Evolutionary conservation across 2,113 vertebrate species (phyloP), one percentile per base, ranked within the genome.

Genomic region (Oryzias javanicus): DNA sequence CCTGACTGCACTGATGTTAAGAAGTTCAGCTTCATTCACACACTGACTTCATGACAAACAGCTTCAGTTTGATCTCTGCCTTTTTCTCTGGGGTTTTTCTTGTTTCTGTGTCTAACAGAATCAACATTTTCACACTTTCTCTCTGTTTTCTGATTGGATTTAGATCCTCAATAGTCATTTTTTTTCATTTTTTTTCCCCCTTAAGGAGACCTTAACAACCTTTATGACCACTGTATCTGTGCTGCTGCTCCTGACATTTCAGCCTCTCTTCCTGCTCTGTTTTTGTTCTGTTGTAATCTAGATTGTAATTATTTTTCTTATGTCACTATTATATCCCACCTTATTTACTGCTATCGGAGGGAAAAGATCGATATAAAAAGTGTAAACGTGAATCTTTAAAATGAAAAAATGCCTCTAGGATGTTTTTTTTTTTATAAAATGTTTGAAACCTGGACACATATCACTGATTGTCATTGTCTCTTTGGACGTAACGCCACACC

Each of bases 231-330:
- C 35, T 35, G 35, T 12, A 12, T 35, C 35, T 35, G 35, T 12
- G 35, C 35, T 35, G 29, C 29, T 35, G 35, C 35, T 35, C 10
- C 35, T 12, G 35, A 35, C 10, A 1, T 14, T 49, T 13, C 47
- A 20, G 47, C 18, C 12, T 74, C 13, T 55, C 2, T 0, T 40
- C 50, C 72, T 63, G 60, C 60, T 67, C 54, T 72, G 42, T 63
- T 18, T 84, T 74, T 82, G 53, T 67, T 79, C 24, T 87, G 80
- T 72, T 89, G 85, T 89, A 78, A 87, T 81, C 79, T 87, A 83
- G 83, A 84, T 74, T 91, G 78, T 89, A 82, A 87, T 87, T 89
- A 86, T 84, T 82, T 83, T 81, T 86, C 49, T 60, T 79, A 79
- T 51, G 66, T 57, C 57, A 44, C 78, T 59, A 62, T 74, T 69